phyloP scores from a whole-genome alignment of 2,113 vertebrate species.

The Zosterops pallidus region DNA sequence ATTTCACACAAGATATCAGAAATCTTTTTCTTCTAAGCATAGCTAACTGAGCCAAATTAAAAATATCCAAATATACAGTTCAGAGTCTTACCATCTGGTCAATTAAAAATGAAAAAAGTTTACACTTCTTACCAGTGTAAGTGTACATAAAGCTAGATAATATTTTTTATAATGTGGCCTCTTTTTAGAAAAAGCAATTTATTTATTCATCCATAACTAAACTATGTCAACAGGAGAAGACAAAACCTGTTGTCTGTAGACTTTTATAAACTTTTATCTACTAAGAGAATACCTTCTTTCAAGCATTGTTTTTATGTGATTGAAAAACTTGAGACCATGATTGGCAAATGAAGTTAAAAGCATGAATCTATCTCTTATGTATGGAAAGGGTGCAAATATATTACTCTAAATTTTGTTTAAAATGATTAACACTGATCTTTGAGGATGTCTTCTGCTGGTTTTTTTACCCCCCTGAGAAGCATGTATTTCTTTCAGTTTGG shows the following conservation, averaged over 20 bases:
- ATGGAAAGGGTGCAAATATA: background rate
- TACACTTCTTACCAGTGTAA: background rate
- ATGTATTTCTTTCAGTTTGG: background rate
- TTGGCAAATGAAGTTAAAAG: background rate
- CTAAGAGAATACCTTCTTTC: background rate
- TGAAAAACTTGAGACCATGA: background rate
- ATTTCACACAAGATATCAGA: background rate
- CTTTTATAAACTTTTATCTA: background rate
- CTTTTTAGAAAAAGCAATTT: background rate
- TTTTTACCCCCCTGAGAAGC: background rate
- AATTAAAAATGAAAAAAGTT: background rate
- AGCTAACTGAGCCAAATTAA: background rate
- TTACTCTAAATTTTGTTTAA: background rate
- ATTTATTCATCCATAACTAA: background rate
- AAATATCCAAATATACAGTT: background rate
- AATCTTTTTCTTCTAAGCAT: background rate
- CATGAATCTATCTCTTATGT: too few species aligned
- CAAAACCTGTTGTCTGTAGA: background rate
- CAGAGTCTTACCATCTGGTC: background rate
- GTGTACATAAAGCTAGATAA: background rate
- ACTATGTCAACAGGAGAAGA: background rate
- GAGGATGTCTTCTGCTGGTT: background rate
- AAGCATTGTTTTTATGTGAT: background rate
- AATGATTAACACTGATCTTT: background rate
- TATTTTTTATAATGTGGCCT: background rate